Base-by-base conservation (phyloP, 2,888 invertebrate genomes). In the Calameuta filiformis region DNA sequence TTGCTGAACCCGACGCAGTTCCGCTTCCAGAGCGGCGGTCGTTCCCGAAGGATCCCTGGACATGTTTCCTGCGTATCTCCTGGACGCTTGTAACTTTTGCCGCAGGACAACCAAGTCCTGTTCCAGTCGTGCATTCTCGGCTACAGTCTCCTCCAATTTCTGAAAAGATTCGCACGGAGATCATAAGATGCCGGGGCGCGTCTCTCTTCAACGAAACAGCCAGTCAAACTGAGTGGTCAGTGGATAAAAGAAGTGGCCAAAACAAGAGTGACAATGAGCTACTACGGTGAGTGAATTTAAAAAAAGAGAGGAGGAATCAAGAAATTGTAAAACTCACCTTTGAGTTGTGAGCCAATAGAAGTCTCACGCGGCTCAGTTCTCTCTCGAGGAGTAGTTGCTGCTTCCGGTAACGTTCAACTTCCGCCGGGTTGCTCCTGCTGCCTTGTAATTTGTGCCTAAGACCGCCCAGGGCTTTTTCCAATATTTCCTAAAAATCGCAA, bases 61-160 rank as follows among this genome's bases (percentile, higher is more conserved):
- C 78, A 87, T 83, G 68, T 85, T 88, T n/a, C 89, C 90, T 11
- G 87, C 85, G 78, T 89, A 93, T 78, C 94, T 93, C 56, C 95
- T 93, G 4, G 95, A 94, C 9, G 95, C 94, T 85, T 96, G 97
- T 76, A 97, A 92, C 89, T 97, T 98, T 85, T 97, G 97, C 12
- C 97, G 94, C 78, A 98, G 91, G 35, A 97, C 94, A 76, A 97
- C 94, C 83, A 98, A 92, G 89, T 98, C 98, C 81, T 98, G 96
- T 91, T 98, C 98, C 81, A 98, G 92, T 1, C 96, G 94, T 11
- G 97, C 97, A 90, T 97, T 98, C 85, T 98, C 97, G 2, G 97
- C 96, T 31, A 97, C 97, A 0, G 97, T 97, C 92, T 97, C 97
- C 92, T 98, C 98, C 84, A 98, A 92, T 94, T 97, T 97, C 95